phyloP scores from a whole-genome alignment of 2,888 invertebrate genomes.

The Epsilonema sp. region DNA sequence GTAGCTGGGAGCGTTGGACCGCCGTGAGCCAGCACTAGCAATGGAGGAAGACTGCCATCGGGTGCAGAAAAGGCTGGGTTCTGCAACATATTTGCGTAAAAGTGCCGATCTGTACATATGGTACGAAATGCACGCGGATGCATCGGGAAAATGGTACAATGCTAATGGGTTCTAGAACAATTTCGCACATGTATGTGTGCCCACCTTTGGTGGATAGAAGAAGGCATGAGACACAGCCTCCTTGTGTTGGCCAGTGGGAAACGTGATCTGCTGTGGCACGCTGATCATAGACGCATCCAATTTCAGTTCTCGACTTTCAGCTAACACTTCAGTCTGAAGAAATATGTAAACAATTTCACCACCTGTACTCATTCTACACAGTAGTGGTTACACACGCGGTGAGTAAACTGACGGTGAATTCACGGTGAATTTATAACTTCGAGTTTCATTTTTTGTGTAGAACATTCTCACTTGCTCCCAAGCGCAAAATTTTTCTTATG shows the following conservation, averaged over 20 bases:
- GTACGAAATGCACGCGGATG: too few relatives aligned
- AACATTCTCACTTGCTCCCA: too few relatives aligned
- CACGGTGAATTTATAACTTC: too few relatives aligned
- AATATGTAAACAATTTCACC: too few relatives aligned
- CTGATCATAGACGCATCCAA: slow-evolving; percentile 24
- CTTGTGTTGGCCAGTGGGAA: slow-evolving; percentile 21
- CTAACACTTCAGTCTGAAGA: background rate
- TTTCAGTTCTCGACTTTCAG: slow-evolving; percentile 11
- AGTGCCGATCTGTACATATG: background rate
- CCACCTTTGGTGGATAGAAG: slow-evolving; percentile 13
- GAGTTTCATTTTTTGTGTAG: too few relatives aligned
- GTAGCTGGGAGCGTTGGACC: slow-evolving; percentile 30
- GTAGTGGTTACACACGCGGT: too few relatives aligned
- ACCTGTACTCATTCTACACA: too few relatives aligned
- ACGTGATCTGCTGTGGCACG: slow-evolving; percentile 27
- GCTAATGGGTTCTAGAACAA: too few relatives aligned
- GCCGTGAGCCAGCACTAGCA: slow-evolving; percentile 32
- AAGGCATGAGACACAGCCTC: slow-evolving; percentile 20
- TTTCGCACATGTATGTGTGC: background rate
- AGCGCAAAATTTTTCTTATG: too few relatives aligned
- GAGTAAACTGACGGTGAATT: too few relatives aligned
- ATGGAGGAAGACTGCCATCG: slow-evolving; percentile 27
- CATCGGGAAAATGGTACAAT: too few relatives aligned
- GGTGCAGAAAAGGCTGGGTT: slow-evolving; percentile 27
- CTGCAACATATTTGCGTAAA: slow-evolving; percentile 3